Evolutionary conservation across 2,113 vertebrate species (phyloP).

Genomic region (Drymodes brunneopygia): DNA sequence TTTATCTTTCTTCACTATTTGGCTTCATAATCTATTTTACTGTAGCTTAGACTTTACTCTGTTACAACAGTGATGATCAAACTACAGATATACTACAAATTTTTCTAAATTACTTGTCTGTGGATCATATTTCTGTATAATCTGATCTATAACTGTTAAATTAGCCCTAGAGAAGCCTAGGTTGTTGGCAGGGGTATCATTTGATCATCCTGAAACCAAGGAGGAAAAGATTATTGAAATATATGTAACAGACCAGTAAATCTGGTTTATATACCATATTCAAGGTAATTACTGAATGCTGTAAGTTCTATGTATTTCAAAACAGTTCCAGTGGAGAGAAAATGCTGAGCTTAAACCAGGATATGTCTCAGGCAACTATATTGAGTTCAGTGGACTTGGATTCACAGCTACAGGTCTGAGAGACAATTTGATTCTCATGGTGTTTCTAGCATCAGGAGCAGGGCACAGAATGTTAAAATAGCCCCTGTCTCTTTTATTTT

Average conservation of each 20-base stretch:
- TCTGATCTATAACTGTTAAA: background rate
- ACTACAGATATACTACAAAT: no score
- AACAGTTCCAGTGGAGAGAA: background rate
- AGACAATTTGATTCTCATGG: background rate
- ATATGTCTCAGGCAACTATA: background rate
- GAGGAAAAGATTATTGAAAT: background rate
- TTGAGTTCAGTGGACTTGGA: background rate
- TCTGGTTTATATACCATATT: background rate
- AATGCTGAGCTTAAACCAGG: background rate
- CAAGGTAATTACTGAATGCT: background rate
- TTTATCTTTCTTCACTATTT: background rate
- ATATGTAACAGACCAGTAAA: background rate
- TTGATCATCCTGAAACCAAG: background rate
- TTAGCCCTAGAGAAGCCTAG: background rate
- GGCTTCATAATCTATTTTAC: background rate
- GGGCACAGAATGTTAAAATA: background rate
- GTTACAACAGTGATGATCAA: background rate
- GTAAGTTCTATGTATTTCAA: background rate
- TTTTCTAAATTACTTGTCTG: background rate
- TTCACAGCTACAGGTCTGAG: background rate
- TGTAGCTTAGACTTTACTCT: background rate
- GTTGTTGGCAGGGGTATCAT: background rate
- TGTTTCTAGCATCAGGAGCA: background rate
- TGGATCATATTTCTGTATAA: background rate
- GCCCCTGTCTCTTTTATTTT: background rate